phyloP scores from a whole-genome alignment of 1,140 invertebrate species.

The Hydropsyche tenuis region DNA sequence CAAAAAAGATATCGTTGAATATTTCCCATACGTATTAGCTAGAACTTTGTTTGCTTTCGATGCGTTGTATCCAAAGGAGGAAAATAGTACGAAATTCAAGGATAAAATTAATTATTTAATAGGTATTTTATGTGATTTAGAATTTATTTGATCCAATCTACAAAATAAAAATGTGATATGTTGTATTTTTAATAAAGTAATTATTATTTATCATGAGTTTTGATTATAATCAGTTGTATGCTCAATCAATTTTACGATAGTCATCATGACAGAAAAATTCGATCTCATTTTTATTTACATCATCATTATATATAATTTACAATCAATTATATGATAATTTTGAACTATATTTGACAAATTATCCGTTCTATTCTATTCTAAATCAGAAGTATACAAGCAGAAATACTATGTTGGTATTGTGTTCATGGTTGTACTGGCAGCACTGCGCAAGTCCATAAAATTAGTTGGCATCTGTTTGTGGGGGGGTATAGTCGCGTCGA shows the following conservation, averaged over 20 bases:
- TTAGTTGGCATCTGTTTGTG: background rate
- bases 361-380: too few species aligned
- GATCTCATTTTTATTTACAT: too few species aligned
- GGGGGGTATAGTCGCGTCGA: background rate
- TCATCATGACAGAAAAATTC: too few species aligned
- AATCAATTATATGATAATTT: too few species aligned
- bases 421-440: background rate
- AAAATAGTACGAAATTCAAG: background rate
- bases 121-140: background rate
- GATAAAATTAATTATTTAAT: background rate
- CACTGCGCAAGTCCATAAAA: background rate
- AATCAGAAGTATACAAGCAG: background rate
- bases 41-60: background rate
- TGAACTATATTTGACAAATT: too few species aligned
- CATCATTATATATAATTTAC: too few species aligned
- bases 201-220: too few species aligned
- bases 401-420: background rate
- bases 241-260: too few species aligned
- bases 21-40: background rate
- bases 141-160: background rate
- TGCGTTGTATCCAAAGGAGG: background rate
- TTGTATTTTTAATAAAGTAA: too few species aligned
- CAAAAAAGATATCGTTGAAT: conserved; percentile 13
- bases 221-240: too few species aligned
- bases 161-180: too few species aligned